Evolutionary conservation across 2,797 vertebrate species (phyloP), one percentile per base, ranked within the genome.

Genomic region (Gambusia yucatana): DNA sequence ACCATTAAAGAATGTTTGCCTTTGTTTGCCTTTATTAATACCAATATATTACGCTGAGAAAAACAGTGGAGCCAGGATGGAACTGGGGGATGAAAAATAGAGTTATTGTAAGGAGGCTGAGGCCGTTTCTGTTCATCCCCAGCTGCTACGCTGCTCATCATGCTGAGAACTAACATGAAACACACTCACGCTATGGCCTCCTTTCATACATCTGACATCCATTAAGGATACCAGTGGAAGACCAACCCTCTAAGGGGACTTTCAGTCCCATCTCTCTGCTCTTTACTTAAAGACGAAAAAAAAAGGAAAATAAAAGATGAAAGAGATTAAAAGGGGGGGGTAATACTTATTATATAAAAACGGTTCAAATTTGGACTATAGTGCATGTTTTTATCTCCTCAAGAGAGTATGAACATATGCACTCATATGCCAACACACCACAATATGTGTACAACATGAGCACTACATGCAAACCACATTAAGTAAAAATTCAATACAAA

Each of bases 161-260:
- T 78, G 93, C 95, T 94, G 95, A 86, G 93, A 94, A 90, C 93
- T 95, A 96, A 95, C 95, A 94, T 95, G 93, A 96, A 95, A 95
- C 95, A 95, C 94, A 93, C 95, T 95, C 95, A 95, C 93, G 93
- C 95, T 94, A 94, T 84, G 83, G 86, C 91, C 94, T 94, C 92
- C 91, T 94, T 88, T 94, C 93, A 90, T 88, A 95, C 95, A 96
- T 96, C 95, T 96, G 96, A 95, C 94, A 94, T 94, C 92, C 94
- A 96, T 96, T 96, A 96, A 86, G 85, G 86, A 93, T 91, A 86
- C 81, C 78, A 91, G 91, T 90, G 91, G 88, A 94, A 92, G 86
- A 92, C 88, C 86, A 72, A 86, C 86, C 88, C 90, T 93, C 85
- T 72, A 86, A 90, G 91, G 91, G 87, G 88, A 93, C 91, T 93